Conservation (phyloP, 2,888 invertebrate species). For the Uropetala carovei region DNA sequence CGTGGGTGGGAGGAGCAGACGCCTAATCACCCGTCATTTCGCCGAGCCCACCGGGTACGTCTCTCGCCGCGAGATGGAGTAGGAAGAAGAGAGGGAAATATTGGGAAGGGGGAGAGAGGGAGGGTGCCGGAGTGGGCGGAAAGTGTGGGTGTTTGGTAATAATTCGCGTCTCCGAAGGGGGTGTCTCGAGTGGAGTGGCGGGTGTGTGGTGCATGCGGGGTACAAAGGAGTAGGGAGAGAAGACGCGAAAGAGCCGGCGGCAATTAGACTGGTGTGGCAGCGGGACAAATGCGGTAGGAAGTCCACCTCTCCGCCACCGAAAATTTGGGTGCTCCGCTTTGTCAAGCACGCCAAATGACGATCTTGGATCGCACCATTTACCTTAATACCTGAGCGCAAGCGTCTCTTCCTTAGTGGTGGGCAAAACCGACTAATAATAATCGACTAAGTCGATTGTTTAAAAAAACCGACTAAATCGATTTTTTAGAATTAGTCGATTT, state of each 20-base stretch:
- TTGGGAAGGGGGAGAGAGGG: background rate
- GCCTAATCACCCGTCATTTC: constrained; percentile 45
- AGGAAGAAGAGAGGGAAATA: background rate
- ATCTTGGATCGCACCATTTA: too few relatives aligned
- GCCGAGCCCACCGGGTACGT: constrained; percentile 19
- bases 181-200: background rate
- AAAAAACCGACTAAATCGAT: too few relatives aligned
- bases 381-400: too few relatives aligned
- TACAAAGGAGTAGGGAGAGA: too few relatives aligned
- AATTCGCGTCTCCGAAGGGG: background rate
- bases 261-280: background rate
- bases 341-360: too few relatives aligned
- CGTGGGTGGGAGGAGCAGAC: constrained; percentile 41
- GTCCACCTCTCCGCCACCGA: background rate
- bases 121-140: background rate
- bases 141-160: background rate
- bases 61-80: background rate
- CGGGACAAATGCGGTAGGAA: background rate
- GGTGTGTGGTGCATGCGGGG: too few relatives aligned
- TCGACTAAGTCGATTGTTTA: too few relatives aligned
- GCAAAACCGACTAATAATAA: too few relatives aligned
- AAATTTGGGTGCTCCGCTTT: background rate
- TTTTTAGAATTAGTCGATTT: too few relatives aligned
- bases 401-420: too few relatives aligned
- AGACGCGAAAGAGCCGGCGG: too few relatives aligned